Base-by-base conservation (phyloP, 2,888 invertebrate species). In the Ceriagrion tenellum region DNA sequence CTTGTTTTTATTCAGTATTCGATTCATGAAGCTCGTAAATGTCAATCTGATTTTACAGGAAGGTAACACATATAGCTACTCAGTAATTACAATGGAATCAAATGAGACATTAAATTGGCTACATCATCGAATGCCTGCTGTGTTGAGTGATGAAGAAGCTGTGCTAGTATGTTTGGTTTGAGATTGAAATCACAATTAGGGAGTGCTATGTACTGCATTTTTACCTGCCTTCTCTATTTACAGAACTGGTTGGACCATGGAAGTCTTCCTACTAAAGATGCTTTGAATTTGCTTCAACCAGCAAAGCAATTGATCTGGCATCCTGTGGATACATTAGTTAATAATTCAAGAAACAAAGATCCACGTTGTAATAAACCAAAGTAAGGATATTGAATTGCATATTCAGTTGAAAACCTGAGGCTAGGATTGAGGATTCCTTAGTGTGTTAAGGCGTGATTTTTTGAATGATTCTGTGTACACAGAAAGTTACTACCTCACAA, bases 51-150 rank as follows among this genome's bases (percentile, higher is more conserved):
- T 95, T 90, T 96, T 96, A 95, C 95, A 97, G 96, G 97, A 97
- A 55, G 97, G 97, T 95, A 97, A 97, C 90, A 97, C 98, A 90
- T 98, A 98, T 96, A 98, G 98, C 95, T 99, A 98, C 96, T 97
- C 98, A 90, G 97, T 99, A 2, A 98, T 99, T 91, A 99, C 99
- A 30, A 98, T 98, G 97, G 98, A 98, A 89, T 98, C 98, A 0
- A 98, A 98, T 96, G 96, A 97, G 74, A 97, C 97, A 30, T 96
- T 98, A 96, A 97, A 97, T 63, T 98, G 98, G 98, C 97, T 99
- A 95, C 99, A 99, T 97, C 98, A 98, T 96, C 97, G 99, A 96
- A 98, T 98, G 98, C 99, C 99, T 95, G 98, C 98, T n/a, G 97
- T 99, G 96, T 97, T 99, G 90, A 97, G 98, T 95, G 97, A 97